Conservation (phyloP, 2,113 vertebrate species). For the Phalacrocorax brasilianus region DNA sequence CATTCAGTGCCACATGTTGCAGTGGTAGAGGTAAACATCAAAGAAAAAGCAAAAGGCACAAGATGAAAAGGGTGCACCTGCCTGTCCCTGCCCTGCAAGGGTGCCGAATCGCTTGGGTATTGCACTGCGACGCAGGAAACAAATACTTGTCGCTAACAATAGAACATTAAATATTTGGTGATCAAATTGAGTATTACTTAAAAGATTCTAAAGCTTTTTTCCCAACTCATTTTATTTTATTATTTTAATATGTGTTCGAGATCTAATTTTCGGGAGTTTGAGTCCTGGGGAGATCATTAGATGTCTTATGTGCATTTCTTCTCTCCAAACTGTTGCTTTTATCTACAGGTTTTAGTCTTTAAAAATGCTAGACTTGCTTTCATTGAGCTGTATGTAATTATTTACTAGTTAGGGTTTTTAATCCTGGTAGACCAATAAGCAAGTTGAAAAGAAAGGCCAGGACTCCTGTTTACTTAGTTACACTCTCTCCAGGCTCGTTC, state of each 20-base stretch:
- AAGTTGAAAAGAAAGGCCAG: not conserved
- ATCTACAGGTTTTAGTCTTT: not conserved
- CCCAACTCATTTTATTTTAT: not conserved
- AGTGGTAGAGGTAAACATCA: not conserved
- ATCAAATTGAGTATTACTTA: not conserved
- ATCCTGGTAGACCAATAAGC: not conserved
- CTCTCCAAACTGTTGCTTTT: not conserved
- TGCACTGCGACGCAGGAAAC: rapidly evolving
- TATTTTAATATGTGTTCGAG: not conserved
- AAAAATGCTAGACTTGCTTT: not conserved
- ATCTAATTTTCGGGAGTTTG: not conserved
- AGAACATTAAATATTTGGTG: not conserved
- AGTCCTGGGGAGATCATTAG: rapidly evolving
- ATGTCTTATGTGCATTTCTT: not conserved
- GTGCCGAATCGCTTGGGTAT: rapidly evolving
- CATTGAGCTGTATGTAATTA: not conserved
- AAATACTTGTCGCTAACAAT: not conserved
- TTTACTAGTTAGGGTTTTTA: not conserved
- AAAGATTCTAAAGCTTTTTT: not conserved
- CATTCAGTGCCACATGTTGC: rapidly evolving
- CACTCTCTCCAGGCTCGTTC: not conserved
- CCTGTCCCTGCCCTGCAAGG: not conserved
- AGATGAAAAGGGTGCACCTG: not conserved
- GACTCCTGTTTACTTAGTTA: not conserved
- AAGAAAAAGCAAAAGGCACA: rapidly evolving